These are phyloP conservation scores for Bombus polaris DNA, from an alignment of 1,140 invertebrate genomes.

Conservation along the genomic window DNA sequence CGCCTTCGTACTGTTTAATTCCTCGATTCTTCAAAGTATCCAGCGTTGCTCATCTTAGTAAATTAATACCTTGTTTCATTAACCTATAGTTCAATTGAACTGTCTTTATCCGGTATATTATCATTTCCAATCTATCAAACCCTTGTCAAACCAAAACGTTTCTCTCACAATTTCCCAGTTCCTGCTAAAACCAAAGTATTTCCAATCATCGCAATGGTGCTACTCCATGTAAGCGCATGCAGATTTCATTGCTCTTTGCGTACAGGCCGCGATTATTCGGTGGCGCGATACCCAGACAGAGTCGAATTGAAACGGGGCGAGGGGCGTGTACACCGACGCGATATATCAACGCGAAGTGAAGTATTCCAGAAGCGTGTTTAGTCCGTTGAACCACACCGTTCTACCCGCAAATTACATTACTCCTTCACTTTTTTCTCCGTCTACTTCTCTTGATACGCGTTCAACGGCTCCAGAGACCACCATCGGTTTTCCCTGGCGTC, in stretches of 20 bases:
- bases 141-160: not conserved
- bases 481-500: not conserved
- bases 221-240: not conserved
- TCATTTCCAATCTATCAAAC: not conserved
- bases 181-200: not conserved
- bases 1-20: too few species aligned
- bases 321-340: not conserved
- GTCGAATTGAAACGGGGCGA: slow-evolving; percentile 23
- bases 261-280: not conserved
- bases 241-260: not conserved
- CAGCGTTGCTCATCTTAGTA: too few species aligned
- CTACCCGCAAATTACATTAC: slow-evolving; percentile 25
- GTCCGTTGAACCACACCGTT: not conserved
- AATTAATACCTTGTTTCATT: too few species aligned
- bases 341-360: not conserved
- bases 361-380: not conserved
- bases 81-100: not conserved
- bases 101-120: too few species aligned
- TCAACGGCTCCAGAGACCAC: not conserved
- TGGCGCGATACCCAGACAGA: not conserved
- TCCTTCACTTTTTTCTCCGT: not conserved
- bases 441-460: not conserved
- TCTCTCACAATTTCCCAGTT: not conserved
- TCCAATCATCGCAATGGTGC: slow-evolving; percentile 1
- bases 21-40: not conserved